These are phyloP conservation scores for Amphibalanus amphitrite DNA, from an alignment of 1,140 invertebrate genomes.

Conservation along the genomic window DNA sequence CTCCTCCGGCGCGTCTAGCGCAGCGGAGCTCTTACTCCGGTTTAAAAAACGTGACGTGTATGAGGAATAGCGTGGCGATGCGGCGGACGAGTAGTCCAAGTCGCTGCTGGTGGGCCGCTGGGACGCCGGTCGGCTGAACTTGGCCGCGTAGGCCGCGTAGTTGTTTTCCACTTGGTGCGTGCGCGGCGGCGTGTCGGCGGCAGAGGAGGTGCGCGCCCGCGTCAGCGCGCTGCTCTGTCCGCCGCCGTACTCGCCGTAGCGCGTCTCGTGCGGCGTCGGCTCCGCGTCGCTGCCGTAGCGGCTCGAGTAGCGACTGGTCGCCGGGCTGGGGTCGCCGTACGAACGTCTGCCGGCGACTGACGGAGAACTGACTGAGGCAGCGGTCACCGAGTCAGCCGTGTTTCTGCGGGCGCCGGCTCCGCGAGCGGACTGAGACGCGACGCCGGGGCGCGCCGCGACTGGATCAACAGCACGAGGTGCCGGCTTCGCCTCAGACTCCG, in stretches of 20 bases:
- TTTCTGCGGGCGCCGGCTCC: background rate
- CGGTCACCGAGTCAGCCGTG: background rate
- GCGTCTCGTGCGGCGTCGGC: background rate
- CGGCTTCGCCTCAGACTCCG: conserved; percentile 11
- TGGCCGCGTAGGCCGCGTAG: background rate
- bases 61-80: conserved; percentile 29
- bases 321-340: background rate
- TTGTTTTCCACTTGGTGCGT: background rate
- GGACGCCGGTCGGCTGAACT: background rate
- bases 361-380: background rate
- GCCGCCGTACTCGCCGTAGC: background rate
- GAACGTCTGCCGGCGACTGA: background rate
- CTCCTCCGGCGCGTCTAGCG: conserved; percentile 18
- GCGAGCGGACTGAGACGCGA: background rate
- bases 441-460: background rate
- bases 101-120: conserved; percentile 9
- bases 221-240: background rate
- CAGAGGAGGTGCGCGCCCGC: conserved; percentile 26
- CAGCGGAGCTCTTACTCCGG: conserved; percentile 55
- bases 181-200: background rate
- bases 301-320: background rate
- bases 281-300: background rate
- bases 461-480: background rate
- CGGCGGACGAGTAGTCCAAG: conserved; percentile 25
- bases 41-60: conserved; percentile 60